These are phyloP conservation scores for Drosophila sp. DNA, from an alignment of 1,140 invertebrate genomes.

Conservation along the genomic window DNA sequence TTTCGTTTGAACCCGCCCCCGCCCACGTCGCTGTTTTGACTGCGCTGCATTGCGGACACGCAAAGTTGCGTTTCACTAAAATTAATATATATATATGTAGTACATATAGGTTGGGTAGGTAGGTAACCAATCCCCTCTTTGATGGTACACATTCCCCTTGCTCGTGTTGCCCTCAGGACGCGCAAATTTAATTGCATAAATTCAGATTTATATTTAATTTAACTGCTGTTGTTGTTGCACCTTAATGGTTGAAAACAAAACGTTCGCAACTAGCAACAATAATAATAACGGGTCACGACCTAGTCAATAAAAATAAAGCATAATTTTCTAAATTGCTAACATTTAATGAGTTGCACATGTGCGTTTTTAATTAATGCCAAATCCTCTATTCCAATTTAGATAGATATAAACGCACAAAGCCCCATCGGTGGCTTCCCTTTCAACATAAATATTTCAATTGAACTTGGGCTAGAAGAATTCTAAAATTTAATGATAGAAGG, in stretches of 20 bases:
- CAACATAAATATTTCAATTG: too few species aligned
- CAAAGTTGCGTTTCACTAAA: conserved; percentile 53
- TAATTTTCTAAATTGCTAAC: conserved; percentile 67
- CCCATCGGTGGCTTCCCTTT: too few species aligned
- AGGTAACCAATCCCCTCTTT: not conserved
- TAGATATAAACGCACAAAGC: too few species aligned
- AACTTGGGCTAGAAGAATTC: too few species aligned
- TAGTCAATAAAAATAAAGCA: conserved; percentile 75
- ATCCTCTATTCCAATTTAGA: not conserved
- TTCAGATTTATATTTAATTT: conserved; percentile 74
- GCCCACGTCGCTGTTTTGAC: not conserved
- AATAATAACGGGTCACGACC: conserved; percentile 33
- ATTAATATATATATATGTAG: conserved; percentile 45
- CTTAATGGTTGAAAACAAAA: conserved; percentile 46
- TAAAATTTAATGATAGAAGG: too few species aligned
- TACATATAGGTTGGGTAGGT: not conserved
- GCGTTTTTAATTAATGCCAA: conserved; percentile 57
- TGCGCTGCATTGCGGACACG: conserved; percentile 37
- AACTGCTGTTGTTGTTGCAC: conserved; percentile 37
- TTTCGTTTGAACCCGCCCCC: conserved; percentile 10
- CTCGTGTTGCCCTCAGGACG: conserved; percentile 39
- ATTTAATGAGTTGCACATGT: conserved; percentile 71
- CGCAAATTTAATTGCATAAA: conserved; percentile 68
- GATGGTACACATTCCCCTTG: conserved; percentile 16
- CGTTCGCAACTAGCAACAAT: conserved; percentile 40